Evolutionary conservation across 1,140 invertebrate species (phyloP).

Genomic region (Zaprionus tsacasi): DNA sequence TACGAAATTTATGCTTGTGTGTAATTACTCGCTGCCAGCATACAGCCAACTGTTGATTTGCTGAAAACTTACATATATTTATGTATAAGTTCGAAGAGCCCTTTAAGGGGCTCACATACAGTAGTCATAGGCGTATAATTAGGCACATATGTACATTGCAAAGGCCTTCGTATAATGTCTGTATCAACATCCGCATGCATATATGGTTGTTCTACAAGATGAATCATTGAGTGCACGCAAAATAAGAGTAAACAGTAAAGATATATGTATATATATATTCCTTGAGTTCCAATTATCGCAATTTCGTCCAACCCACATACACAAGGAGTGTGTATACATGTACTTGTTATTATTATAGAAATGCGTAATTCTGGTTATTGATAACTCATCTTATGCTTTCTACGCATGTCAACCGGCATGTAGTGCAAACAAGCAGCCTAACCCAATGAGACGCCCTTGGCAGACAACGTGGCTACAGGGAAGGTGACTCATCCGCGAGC

Average conservation of each 20-base stretch:
- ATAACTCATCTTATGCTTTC: background rate
- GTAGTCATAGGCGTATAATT: conserved; percentile 14
- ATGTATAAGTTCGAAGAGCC: background rate
- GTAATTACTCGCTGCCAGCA: background rate
- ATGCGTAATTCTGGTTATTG: conserved; percentile 16
- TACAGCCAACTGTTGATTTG: conserved; percentile 4
- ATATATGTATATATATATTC: background rate
- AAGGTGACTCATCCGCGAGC: conserved; percentile 16
- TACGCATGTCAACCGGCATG: conserved; percentile 1
- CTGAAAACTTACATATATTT: no score
- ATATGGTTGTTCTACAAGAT: conserved; percentile 10
- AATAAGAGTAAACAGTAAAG: no score
- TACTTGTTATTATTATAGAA: conserved; percentile 3
- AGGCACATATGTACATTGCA: background rate
- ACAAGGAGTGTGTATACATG: background rate
- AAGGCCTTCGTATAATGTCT: conserved; percentile 9
- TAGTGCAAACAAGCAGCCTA: background rate
- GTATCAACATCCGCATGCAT: conserved; percentile 2
- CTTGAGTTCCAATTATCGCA: background rate
- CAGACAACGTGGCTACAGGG: conserved; percentile 15
- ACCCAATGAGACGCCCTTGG: background rate
- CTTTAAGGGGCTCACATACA: background rate
- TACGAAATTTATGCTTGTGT: background rate
- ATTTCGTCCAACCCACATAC: no score
- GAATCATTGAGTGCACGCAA: conserved; percentile 11